Evolutionary conservation across 1,140 invertebrate genomes (phyloP).

Genomic region (Listronotus bonariensis): DNA sequence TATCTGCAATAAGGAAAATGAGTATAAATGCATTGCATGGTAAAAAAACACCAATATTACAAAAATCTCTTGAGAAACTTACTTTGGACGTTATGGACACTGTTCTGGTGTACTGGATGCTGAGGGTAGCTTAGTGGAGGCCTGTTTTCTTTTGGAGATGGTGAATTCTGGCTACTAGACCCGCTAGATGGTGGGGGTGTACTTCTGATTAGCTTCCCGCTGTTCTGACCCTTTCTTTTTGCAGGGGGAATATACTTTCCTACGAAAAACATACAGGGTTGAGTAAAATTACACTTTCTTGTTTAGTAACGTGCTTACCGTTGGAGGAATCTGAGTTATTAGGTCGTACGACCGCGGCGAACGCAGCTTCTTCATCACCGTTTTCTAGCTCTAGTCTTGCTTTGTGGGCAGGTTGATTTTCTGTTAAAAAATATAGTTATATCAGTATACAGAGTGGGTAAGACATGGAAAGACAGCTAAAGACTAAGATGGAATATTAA

Average conservation of each 20-base stretch:
- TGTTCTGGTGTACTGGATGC: conserved; percentile 26
- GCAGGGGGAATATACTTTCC: conserved; percentile 80
- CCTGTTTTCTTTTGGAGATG: conserved; percentile 44
- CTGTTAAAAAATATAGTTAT: conserved; percentile 47
- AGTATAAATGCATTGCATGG: background rate
- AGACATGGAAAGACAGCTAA: background rate
- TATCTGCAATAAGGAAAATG: conserved; percentile 13
- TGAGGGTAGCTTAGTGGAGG: conserved; percentile 37
- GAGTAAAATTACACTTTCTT: background rate
- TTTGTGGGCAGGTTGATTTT: conserved; percentile 79
- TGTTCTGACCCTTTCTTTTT: conserved; percentile 69
- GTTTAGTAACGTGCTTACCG: conserved; percentile 6
- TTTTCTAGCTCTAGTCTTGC: conserved; percentile 85
- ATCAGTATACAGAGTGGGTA: background rate
- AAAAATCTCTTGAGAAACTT: background rate
- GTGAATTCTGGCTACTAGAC: conserved; percentile 40
- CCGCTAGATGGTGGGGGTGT: conserved; percentile 58
- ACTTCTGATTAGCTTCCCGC: conserved; percentile 62
- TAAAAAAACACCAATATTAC: too few species aligned
- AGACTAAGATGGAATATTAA: background rate
- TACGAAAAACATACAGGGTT: conserved; percentile 5
- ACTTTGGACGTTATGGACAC: conserved; percentile 20
- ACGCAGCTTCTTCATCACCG: conserved; percentile 87
- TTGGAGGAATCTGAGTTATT: conserved; percentile 27
- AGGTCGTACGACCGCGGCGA: conserved; percentile 71